Conservation (phyloP, 2,113 vertebrate genomes). For the Theropithecus gelada region DNA sequence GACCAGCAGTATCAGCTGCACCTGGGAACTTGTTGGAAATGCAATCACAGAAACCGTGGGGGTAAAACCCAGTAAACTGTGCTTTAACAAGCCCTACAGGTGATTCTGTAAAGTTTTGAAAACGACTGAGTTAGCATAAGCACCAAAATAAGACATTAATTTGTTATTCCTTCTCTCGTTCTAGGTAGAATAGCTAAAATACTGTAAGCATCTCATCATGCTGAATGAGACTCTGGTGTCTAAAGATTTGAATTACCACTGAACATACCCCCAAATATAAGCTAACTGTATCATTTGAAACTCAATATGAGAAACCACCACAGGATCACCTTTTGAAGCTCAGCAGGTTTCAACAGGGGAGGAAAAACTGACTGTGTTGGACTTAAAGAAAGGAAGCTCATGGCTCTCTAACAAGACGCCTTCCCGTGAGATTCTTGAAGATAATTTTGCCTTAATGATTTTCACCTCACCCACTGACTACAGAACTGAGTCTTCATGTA, state of each 20-base stretch:
- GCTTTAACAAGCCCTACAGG: background rate
- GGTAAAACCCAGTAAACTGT: background rate
- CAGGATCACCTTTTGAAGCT: background rate
- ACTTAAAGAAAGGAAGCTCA: background rate
- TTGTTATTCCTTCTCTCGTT: background rate
- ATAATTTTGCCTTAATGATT: background rate
- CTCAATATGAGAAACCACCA: background rate
- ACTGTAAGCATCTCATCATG: background rate
- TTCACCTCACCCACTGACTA: background rate
- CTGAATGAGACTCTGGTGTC: background rate
- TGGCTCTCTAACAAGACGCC: background rate
- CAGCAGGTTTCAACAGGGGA: background rate
- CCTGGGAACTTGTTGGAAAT: background rate
- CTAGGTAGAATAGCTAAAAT: background rate
- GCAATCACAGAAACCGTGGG: background rate
- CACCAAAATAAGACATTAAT: background rate
- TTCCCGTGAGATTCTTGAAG: background rate
- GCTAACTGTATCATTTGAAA: background rate
- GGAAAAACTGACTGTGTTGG: background rate
- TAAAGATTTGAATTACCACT: background rate
- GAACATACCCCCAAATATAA: background rate
- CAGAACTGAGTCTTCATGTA: background rate
- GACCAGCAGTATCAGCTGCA: background rate
- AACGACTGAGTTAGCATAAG: background rate
- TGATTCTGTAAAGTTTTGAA: background rate